Percentiles rank a stretch among this genome's conserved stretches.
These are phyloP conservation scores for Plagodis pulveraria DNA, from an alignment of 2,888 invertebrate genomes.

Conservation along the genomic window DNA sequence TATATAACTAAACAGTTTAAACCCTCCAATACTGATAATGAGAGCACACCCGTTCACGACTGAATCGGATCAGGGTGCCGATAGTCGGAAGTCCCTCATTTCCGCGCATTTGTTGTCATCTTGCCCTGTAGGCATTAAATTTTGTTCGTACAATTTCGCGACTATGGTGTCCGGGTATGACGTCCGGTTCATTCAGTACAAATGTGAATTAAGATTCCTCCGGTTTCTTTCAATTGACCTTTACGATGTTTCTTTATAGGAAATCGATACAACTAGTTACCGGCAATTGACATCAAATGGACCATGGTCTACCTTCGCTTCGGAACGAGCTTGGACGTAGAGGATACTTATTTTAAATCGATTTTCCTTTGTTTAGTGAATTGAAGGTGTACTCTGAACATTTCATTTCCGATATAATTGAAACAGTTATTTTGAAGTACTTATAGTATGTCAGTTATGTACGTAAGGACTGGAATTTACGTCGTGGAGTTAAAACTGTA, in stretches of 20 bases:
- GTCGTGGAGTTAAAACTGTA: too few species aligned
- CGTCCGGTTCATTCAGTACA: constrained; percentile 62
- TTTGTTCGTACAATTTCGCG: constrained; percentile 64
- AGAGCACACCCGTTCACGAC: constrained; percentile 45
- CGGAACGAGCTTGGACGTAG: constrained; percentile 18
- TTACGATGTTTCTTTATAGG: constrained; percentile 52
- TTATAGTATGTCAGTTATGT: background rate
- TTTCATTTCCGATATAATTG: background rate
- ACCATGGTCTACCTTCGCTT: constrained; percentile 27
- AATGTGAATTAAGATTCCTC: constrained; percentile 68
- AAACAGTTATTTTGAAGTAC: constrained; percentile 5
- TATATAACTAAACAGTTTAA: background rate
- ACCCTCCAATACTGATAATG: constrained; percentile 46
- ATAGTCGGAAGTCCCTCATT: constrained; percentile 79
- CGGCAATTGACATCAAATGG: constrained; percentile 37
- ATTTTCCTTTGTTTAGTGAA: constrained; percentile 15
- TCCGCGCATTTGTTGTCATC: constrained; percentile 76
- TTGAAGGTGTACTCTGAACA: constrained; percentile 10
- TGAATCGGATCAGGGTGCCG: constrained; percentile 75
- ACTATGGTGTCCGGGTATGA: constrained; percentile 63
- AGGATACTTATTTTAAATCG: constrained; percentile 16
- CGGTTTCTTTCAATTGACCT: constrained; percentile 61
- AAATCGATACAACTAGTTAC: constrained; percentile 59
- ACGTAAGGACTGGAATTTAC: background rate
- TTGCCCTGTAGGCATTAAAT: constrained; percentile 68